phyloP scores from a whole-genome alignment of 2,797 vertebrate genomes.

The Acrossocheilus wenchowensis region DNA sequence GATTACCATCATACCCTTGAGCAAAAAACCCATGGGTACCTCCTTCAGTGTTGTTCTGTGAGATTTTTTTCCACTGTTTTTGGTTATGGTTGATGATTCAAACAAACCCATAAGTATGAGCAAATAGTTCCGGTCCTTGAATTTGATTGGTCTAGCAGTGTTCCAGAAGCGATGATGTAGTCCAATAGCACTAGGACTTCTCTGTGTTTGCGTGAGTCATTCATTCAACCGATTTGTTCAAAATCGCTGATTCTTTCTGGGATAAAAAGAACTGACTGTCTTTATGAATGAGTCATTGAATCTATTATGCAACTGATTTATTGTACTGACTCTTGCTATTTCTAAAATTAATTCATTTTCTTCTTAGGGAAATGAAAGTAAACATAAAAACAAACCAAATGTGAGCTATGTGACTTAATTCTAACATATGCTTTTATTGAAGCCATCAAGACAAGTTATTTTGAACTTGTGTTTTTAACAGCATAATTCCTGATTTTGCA shows the following conservation, averaged over 20 bases:
- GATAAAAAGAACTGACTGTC: neutral
- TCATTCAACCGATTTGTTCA: neutral
- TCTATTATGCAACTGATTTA: neutral
- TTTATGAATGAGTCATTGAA: neutral
- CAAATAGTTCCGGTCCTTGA: neutral
- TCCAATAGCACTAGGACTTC: neutral
- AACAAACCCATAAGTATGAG: neutral
- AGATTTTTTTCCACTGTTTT: neutral
- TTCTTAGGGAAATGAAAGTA: no score
- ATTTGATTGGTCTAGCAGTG: neutral
- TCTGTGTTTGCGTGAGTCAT: neutral
- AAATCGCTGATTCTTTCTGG: neutral
- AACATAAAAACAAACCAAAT: no score
- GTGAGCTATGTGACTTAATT: no score
- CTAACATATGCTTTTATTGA: no score
- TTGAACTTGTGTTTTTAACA: no score
- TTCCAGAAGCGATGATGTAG: neutral
- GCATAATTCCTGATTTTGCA: no score
- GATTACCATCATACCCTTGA: conserved; percentile 24
- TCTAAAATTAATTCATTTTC: neutral
- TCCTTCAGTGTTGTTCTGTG: neutral
- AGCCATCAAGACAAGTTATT: no score
- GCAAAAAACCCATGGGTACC: neutral
- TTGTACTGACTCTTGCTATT: neutral
- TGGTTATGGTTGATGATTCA: neutral